Evolutionary conservation across 2,888 invertebrate genomes (phyloP), one percentile per base, ranked within the genome.

Genomic region (Sarcophaga rosellei): DNA sequence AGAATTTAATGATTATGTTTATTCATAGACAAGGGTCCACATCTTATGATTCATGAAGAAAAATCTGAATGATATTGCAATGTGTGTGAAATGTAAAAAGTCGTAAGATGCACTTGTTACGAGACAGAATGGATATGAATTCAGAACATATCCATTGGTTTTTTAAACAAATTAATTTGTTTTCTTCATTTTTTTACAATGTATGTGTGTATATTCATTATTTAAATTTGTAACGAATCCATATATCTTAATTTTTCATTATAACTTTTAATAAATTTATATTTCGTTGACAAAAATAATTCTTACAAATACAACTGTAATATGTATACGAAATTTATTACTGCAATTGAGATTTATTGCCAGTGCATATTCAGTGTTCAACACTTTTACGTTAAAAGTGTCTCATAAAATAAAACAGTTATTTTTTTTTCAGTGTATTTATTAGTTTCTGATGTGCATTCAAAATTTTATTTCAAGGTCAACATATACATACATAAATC

Each of bases 381-480:
- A 6, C 6, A 35, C 35, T 35, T 6, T 35, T 6, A 35, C 35
- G 2, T 35, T 35, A 53, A 53, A 53, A 4, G 17, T 17, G 53
- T 53, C 17, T 53, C 4, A 17, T 1, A 15, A 35, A 35, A 25
- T 21, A 59, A 17, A 35, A 23, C 25, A 47, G 23, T 61, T 68
- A 77, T 45, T 78, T 78, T 78, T 20, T n/a, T 63, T 66, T 57
- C 17, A 61, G 61, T 61, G 20, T 61, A 61, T 61, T 20, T 61
- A 61, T 17, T 25, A 5, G 23, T 15, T 72, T 70, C n/a, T 23
- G 66, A 47, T 84, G 76, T 47, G 47, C 69, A 68, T 66, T 61
- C 10, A 66, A 68, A 62, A 65, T 44, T 59, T 59, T 63, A 15
- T 76, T 80, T 81, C 83, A 86, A 83, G 86, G 86, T 86, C 82